Base-by-base conservation (phyloP, 2,113 vertebrate species). In the Sceloporus undulatus region DNA sequence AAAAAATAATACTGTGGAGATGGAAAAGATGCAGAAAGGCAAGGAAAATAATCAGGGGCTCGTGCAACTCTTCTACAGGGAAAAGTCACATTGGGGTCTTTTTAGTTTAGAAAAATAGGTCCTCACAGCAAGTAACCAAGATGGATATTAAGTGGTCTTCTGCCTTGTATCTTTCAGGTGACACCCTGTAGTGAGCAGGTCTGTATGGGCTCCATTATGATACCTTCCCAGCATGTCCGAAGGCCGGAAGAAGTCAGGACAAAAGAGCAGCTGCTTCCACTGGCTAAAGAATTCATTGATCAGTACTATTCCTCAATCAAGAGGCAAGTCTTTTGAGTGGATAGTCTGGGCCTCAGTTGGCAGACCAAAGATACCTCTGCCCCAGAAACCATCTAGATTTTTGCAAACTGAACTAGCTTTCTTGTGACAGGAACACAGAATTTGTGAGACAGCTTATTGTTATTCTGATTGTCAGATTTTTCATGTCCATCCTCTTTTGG, bases 251-350 rank as follows among this genome's bases (percentile, higher is more conserved):
- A 99, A 0, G 94, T 96, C 80, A 94, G 96, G 91, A 95, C 95
- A 27, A 98, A 98, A 95, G 97, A 98, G 0, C 97, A 99, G 93
- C 95, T 99, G 79, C 97, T 99, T 40, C 96, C 97, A 0, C 95
- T 99, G 81, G 98, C 99, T 81, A 98, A 98, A 62, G 98, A 99
- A 93, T 99, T 99, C 92, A 98, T 99, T 34, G 98, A 99, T 91
- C 99, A 99, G 94, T 99, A 99, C 94, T 99, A 98, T 94, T 98
- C 98, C 3, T 99, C 98, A 76, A 99, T 99, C 88, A 99, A 98
- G 97, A 99, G 98, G 99, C 94, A 96, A 95, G 96, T 59, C 3
- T 19, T 65, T 74, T 52, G 70, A 34, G 9, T 18, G 40, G 10
- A 5, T 11, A 16, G 4, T n/a, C 70, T 13, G 54, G 25, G 66